These are phyloP conservation scores for Philotrypesis tridentata DNA, from an alignment of 1,140 invertebrate species.

Conservation along the genomic window DNA sequence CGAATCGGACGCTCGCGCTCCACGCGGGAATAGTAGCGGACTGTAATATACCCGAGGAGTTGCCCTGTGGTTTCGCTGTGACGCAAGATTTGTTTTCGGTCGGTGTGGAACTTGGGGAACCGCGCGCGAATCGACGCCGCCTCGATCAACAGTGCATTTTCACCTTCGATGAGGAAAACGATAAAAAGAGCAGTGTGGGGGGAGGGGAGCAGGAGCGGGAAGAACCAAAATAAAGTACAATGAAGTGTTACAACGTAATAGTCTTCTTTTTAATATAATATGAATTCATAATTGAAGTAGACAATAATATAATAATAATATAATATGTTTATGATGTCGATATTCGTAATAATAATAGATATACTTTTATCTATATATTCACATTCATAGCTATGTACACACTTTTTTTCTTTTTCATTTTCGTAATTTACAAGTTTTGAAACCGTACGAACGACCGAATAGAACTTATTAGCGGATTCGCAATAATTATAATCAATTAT, in stretches of 20 bases:
- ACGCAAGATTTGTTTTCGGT: background rate
- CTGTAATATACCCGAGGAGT: background rate
- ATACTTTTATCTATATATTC: slow-evolving; percentile 72
- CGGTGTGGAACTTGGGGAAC: too few relatives aligned
- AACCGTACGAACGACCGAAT: slow-evolving; percentile 69
- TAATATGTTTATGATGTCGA: slow-evolving; percentile 52
- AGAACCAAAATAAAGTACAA: slow-evolving; percentile 54
- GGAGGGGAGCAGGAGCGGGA: too few relatives aligned
- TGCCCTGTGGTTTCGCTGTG: background rate
- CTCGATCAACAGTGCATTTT: too few relatives aligned
- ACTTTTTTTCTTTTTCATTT: slow-evolving; percentile 52
- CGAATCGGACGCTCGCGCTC: slow-evolving; percentile 50
- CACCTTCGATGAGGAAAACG: too few relatives aligned
- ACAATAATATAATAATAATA: slow-evolving; percentile 72
- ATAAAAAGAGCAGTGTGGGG: too few relatives aligned
- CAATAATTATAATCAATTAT: slow-evolving; percentile 61
- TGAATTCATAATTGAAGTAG: slow-evolving; percentile 71
- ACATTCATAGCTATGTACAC: slow-evolving; percentile 73
- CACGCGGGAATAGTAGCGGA: too few relatives aligned
- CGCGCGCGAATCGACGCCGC: too few relatives aligned
- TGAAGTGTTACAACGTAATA: slow-evolving; percentile 69
- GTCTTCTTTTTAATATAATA: slow-evolving; percentile 73
- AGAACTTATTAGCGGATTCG: slow-evolving; percentile 56
- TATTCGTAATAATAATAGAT: slow-evolving; percentile 65
- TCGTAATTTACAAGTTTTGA: slow-evolving; percentile 69